Conservation (phyloP, 1,140 invertebrate genomes). For the Sinonovacula constricta region DNA sequence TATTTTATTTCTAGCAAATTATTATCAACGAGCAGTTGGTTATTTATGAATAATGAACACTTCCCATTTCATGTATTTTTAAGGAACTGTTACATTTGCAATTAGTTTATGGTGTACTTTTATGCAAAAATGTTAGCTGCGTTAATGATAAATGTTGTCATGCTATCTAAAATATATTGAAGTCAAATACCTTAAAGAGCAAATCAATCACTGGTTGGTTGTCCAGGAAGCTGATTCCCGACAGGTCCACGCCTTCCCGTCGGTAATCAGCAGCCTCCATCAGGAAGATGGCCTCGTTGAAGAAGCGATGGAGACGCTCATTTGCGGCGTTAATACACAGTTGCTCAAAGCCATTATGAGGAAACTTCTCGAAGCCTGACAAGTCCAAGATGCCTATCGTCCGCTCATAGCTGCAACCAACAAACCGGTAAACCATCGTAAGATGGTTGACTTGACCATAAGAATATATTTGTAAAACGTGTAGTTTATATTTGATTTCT, state of each 20-base stretch:
- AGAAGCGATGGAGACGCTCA: constrained; percentile 85
- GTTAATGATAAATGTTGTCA: too few species aligned
- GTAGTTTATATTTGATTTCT: neutral
- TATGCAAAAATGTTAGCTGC: too few species aligned
- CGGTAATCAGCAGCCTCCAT: constrained; percentile 88
- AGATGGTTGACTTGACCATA: neutral
- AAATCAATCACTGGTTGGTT: constrained; percentile 80
- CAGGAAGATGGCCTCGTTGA: constrained; percentile 88
- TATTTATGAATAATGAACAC: too few species aligned
- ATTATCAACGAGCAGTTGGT: too few species aligned
- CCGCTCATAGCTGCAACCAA: neutral
- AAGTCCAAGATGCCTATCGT: constrained; percentile 85
- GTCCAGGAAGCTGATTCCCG: constrained; percentile 86
- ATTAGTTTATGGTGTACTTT: too few species aligned
- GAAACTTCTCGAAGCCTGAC: constrained; percentile 90
- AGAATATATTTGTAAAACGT: neutral
- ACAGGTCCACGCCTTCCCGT: constrained; percentile 85
- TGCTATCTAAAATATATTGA: too few species aligned
- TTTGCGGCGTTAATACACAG: constrained; percentile 46
- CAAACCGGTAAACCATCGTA: neutral
- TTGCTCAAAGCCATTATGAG: constrained; percentile 86
- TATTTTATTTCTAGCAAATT: too few species aligned
- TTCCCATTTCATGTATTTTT: too few species aligned
- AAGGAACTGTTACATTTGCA: too few species aligned
- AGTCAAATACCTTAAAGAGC: constrained; percentile 40